A percentile compares a stretch with the other conserved stretches of the same genome.
Conservation (phyloP, 1,140 invertebrate species). For the Eupristina koningsbergeri region DNA sequence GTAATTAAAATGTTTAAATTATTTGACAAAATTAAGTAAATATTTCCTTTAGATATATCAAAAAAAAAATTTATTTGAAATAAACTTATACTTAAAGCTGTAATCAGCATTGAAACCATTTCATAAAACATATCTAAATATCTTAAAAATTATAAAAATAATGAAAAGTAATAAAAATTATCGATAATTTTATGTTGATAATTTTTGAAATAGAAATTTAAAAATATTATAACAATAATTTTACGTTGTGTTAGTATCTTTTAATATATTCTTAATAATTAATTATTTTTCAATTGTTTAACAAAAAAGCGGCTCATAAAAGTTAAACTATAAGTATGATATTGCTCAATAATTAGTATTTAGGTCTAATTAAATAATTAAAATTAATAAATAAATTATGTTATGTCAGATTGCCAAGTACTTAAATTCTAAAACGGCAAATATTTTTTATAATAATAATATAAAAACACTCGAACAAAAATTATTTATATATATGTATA, state of each 20-base stretch:
- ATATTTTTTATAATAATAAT: slow-evolving; percentile 19
- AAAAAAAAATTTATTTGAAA: not conserved
- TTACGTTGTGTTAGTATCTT: not conserved
- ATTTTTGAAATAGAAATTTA: not conserved
- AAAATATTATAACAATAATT: not conserved
- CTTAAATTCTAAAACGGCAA: not conserved
- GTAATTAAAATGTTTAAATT: not conserved
- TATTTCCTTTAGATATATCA: not conserved
- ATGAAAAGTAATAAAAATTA: not conserved
- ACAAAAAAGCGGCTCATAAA: not conserved
- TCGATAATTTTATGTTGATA: not conserved
- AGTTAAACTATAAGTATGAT: not conserved
- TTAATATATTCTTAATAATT: not conserved
- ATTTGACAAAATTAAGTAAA: not conserved
- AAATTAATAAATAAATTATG: not conserved
- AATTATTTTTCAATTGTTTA: not conserved
- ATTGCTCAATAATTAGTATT: not conserved
- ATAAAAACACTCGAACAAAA: slow-evolving; percentile 7
- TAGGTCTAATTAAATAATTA: not conserved
- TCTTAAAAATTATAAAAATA: not conserved
- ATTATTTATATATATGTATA: slow-evolving; percentile 15
- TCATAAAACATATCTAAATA: not conserved
- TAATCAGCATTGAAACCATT: too few species aligned
- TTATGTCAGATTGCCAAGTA: not conserved
- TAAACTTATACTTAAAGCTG: not conserved